phyloP scores from a whole-genome alignment of 2,113 vertebrate genomes.

The Macaca mulatta region DNA sequence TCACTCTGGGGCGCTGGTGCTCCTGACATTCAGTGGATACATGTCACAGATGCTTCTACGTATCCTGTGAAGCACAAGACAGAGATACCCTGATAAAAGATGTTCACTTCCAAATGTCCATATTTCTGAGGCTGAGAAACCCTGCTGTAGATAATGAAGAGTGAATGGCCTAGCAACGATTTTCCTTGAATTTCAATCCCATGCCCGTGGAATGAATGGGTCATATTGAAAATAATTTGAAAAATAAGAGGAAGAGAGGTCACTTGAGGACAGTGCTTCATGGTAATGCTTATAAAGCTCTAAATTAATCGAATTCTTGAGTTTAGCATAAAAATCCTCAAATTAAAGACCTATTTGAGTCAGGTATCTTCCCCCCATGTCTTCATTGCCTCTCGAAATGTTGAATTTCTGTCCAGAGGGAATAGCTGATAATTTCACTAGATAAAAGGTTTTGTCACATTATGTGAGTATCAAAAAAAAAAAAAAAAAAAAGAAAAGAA shows the following conservation, averaged over 20 bases:
- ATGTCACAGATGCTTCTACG: not conserved
- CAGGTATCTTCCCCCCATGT: not conserved
- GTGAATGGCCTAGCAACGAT: not conserved
- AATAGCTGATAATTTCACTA: slow-evolving; percentile 37
- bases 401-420: not conserved
- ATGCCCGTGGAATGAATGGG: not conserved
- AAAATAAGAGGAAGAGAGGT: not conserved
- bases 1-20: not conserved
- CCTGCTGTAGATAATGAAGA: not conserved
- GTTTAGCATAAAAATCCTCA: not conserved
- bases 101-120: fast-evolving
- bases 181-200: not conserved
- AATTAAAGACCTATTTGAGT: not conserved
- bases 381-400: slow-evolving; percentile 38
- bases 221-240: not conserved
- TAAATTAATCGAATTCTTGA: not conserved
- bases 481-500: not conserved
- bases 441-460: slow-evolving; percentile 29
- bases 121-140: not conserved
- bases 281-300: not conserved
- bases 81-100: not conserved
- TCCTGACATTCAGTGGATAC: not conserved
- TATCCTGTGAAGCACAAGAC: not conserved
- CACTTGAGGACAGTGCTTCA: not conserved
- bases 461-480: not conserved